Evolutionary conservation across 2,797 vertebrate genomes (phyloP).

Genomic region (Acanthopagrus latus): DNA sequence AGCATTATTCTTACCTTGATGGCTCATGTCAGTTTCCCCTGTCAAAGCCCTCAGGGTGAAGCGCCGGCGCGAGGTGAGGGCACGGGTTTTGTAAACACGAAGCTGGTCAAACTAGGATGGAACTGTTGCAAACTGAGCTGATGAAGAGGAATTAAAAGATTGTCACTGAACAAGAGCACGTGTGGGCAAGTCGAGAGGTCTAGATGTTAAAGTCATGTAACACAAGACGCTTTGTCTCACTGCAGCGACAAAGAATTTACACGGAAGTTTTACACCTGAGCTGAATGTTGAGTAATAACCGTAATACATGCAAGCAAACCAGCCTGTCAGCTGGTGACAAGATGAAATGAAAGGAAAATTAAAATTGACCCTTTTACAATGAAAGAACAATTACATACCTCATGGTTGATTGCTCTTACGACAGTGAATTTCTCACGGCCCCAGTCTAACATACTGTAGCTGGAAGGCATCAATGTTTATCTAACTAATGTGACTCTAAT

Average conservation of each 20-base stretch:
- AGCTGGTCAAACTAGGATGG: neutral
- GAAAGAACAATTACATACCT: slow-evolving; percentile 6
- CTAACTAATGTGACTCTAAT: neutral
- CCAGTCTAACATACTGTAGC: neutral
- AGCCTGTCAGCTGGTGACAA: neutral
- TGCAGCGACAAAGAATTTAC: neutral
- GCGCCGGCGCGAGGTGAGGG: neutral
- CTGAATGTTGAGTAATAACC: slow-evolving; percentile 13
- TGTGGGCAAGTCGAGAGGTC: neutral
- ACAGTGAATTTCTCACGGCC: neutral
- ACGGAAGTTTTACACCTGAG: slow-evolving; percentile 8
- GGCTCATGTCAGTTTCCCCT: neutral
- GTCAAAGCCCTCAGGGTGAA: neutral
- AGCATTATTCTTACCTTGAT: neutral
- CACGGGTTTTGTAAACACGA: neutral
- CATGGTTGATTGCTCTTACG: neutral
- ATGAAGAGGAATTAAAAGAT: neutral
- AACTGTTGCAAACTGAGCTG: neutral
- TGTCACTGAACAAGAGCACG: neutral
- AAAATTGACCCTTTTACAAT: neutral
- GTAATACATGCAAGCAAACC: neutral
- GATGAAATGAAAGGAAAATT: neutral
- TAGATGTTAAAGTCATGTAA: slow-evolving; percentile 17
- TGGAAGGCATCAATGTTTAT: neutral
- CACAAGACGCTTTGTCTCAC: neutral